phyloP scores from a whole-genome alignment of 1,140 invertebrate species.

The Anthonomus grandis region DNA sequence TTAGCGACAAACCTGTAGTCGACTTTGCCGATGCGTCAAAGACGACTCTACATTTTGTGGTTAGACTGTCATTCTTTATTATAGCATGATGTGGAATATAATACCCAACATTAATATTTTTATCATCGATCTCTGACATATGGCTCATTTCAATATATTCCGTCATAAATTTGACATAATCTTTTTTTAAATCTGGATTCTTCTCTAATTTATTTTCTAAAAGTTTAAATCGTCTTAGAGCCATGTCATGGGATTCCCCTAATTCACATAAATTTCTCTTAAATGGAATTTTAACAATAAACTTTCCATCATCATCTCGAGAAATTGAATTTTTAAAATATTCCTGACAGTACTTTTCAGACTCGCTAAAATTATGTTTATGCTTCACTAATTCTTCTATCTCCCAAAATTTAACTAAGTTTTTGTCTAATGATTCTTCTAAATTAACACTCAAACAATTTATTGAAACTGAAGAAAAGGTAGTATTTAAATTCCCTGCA shows the following conservation, averaged over 20 bases:
- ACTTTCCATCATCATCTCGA: not conserved
- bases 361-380: not conserved
- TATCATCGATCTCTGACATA: constrained; percentile 5
- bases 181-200: constrained; percentile 9
- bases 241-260: constrained; percentile 1
- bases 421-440: not conserved
- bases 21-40: constrained; percentile 44
- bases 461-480: too few species aligned
- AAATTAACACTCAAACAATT: constrained; percentile 2
- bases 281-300: constrained; percentile 15
- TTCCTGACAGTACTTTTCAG: constrained; percentile 3
- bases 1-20: constrained; percentile 30
- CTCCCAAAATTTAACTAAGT: constrained; percentile 8
- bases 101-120: not conserved
- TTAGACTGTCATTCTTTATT: constrained; percentile 35
- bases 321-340: not conserved
- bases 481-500: not conserved
- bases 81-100: constrained; percentile 50
- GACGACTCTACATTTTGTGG: constrained; percentile 43
- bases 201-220: constrained; percentile 9
- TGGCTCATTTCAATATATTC: constrained; percentile 14
- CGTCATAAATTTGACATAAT: constrained; percentile 16
- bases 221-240: not conserved
- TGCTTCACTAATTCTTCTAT: not conserved
- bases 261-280: not conserved